Percentiles rank a stretch among this genome's conserved stretches.
Conservation (phyloP, 2,797 vertebrate genomes). For the Sebastes trivittatus region DNA sequence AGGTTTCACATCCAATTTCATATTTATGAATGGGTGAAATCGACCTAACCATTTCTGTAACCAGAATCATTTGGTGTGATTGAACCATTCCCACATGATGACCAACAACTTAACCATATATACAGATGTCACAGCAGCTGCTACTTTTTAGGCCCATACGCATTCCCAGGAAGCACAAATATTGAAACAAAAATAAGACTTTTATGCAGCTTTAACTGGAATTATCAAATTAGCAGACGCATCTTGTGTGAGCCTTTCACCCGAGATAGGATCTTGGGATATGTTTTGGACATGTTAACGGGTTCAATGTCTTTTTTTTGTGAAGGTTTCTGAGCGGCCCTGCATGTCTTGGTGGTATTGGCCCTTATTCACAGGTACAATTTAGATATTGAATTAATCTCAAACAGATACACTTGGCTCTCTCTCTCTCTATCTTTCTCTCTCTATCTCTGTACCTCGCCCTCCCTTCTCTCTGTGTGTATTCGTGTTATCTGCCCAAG, state of each 20-base stretch:
- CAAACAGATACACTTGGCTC: slow-evolving; percentile 52
- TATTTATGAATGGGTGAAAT: not conserved
- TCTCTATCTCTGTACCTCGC: not conserved
- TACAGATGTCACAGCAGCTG: not conserved
- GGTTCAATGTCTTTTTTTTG: not conserved
- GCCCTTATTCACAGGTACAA: not conserved
- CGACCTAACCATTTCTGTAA: not conserved
- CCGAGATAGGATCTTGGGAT: not conserved
- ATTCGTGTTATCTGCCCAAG: slow-evolving; percentile 68
- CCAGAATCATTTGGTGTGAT: not conserved
- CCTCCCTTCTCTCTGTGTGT: slow-evolving; percentile 1
- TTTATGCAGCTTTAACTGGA: not conserved
- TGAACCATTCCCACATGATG: not conserved
- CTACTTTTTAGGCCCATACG: not conserved
- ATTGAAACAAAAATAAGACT: too few relatives aligned
- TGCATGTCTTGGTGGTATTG: not conserved
- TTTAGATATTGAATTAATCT: not conserved
- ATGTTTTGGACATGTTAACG: not conserved
- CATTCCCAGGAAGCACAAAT: not conserved
- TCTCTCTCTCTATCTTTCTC: not conserved
- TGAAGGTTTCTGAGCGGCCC: not conserved
- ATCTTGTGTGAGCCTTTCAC: not conserved
- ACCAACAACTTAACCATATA: not conserved
- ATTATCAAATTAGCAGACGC: not conserved
- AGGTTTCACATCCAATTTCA: not conserved